These are phyloP conservation scores for Schizopygopsis pylzovi DNA, from an alignment of 2,797 vertebrate species.

Conservation along the genomic window DNA sequence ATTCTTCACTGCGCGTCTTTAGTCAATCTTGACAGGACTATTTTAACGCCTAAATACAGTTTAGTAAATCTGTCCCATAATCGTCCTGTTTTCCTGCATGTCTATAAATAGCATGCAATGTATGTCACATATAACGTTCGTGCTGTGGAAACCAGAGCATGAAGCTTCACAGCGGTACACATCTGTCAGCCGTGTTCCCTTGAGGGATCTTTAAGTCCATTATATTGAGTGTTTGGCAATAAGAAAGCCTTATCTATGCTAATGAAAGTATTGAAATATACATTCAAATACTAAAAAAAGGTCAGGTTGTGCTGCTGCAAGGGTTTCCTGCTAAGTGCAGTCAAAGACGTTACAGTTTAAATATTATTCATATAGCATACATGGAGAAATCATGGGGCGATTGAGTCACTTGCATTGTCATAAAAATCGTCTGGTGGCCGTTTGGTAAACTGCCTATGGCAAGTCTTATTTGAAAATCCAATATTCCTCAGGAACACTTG, in stretches of 20 bases:
- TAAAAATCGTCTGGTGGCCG: constrained; percentile 37
- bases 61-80: not conserved
- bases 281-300: not conserved
- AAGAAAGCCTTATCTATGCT: not conserved
- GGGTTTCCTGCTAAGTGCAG: not conserved
- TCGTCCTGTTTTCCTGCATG: not conserved
- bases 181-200: not conserved
- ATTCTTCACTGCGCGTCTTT: no score
- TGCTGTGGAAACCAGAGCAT: constrained; percentile 2
- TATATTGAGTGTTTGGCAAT: constrained; percentile 1
- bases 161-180: not conserved
- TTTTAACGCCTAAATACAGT: no score
- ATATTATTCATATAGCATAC: not conserved
- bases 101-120: not conserved
- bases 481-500: constrained; percentile 41
- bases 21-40: no score
- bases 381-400: not conserved
- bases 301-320: not conserved
- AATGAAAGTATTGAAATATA: not conserved
- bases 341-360: constrained; percentile 1
- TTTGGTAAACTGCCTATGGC: constrained; percentile 54
- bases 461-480: constrained; percentile 53
- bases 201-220: not conserved
- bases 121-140: not conserved
- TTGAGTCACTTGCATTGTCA: constrained; percentile 17